Evolutionary conservation across 1,140 invertebrate genomes (phyloP).

Genomic region (Megathymus violae): DNA sequence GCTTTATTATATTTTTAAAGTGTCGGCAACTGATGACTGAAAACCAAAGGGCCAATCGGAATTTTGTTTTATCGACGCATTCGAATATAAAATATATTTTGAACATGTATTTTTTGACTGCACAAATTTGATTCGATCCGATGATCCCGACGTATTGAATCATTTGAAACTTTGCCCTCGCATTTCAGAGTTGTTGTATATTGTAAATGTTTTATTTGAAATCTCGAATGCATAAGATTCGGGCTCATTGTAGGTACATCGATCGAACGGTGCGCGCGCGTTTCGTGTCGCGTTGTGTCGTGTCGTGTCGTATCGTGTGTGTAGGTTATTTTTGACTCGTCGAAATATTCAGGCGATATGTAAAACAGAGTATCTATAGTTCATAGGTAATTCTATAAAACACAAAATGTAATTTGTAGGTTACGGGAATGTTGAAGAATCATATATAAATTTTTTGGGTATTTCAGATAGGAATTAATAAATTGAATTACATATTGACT

Average conservation of each 20-base stretch:
- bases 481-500: constrained; percentile 71
- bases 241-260: too few relatives aligned
- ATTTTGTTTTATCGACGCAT: constrained; percentile 63
- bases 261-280: too few relatives aligned
- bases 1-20: constrained; percentile 78
- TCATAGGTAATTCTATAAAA: constrained; percentile 78
- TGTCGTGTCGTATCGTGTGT: constrained; percentile 52
- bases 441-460: constrained; percentile 76
- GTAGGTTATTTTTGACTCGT: constrained; percentile 78
- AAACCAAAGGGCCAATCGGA: constrained; percentile 75
- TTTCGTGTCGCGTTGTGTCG: too few relatives aligned
- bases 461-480: constrained; percentile 80
- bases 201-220: constrained; percentile 66
- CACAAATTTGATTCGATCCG: constrained; percentile 64
- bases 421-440: constrained; percentile 80
- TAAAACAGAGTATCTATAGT: constrained; percentile 73
- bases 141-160: constrained; percentile 51
- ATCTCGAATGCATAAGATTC: too few relatives aligned
- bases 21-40: constrained; percentile 82
- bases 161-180: constrained; percentile 73
- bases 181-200: constrained; percentile 77
- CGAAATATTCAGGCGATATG: constrained; percentile 75
- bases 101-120: constrained; percentile 69
- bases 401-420: constrained; percentile 81
- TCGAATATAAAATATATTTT: constrained; percentile 40